Conservation (phyloP, 1,140 invertebrate species). For the Archegozetes longisetosus region DNA sequence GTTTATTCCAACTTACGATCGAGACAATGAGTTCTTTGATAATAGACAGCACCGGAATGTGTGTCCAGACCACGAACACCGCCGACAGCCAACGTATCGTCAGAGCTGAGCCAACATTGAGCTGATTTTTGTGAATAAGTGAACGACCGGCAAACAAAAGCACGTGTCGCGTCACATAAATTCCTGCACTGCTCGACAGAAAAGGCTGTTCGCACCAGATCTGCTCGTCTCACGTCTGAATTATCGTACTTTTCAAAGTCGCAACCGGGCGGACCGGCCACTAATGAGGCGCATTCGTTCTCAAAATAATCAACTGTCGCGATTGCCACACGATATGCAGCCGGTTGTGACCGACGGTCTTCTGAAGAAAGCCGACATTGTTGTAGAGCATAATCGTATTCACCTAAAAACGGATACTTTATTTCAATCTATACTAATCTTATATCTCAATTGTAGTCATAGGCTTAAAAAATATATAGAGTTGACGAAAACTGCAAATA, state of each 20-base stretch:
- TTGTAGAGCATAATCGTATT: conserved; percentile 32
- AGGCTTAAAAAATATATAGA: conserved; percentile 4
- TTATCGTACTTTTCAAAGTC: conserved; percentile 23
- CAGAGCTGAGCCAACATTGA: conserved; percentile 21
- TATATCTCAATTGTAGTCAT: too few species aligned
- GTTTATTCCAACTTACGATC: conserved; percentile 26
- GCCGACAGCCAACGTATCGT: conserved; percentile 18
- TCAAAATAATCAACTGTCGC: conserved; percentile 35
- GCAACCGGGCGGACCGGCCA: conserved; percentile 17
- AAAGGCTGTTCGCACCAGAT: conserved; percentile 18
- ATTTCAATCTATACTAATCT: background rate
- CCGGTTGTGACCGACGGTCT: conserved; percentile 29
- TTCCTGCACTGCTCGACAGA: conserved; percentile 20
- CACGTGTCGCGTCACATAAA: conserved; percentile 21
- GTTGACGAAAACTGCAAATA: too few species aligned
- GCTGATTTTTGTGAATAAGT: conserved; percentile 17
- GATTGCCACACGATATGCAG: conserved; percentile 29
- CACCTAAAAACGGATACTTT: conserved; percentile 29
- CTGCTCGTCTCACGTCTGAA: conserved; percentile 21
- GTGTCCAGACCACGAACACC: conserved; percentile 26
- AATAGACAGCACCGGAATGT: conserved; percentile 30
- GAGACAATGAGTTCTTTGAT: conserved; percentile 36
- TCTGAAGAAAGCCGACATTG: conserved; percentile 32
- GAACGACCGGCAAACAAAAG: conserved; percentile 23
- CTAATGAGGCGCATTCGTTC: conserved; percentile 30